Conservation (phyloP, 2,888 invertebrate genomes). For the Eupeodes luniger region DNA sequence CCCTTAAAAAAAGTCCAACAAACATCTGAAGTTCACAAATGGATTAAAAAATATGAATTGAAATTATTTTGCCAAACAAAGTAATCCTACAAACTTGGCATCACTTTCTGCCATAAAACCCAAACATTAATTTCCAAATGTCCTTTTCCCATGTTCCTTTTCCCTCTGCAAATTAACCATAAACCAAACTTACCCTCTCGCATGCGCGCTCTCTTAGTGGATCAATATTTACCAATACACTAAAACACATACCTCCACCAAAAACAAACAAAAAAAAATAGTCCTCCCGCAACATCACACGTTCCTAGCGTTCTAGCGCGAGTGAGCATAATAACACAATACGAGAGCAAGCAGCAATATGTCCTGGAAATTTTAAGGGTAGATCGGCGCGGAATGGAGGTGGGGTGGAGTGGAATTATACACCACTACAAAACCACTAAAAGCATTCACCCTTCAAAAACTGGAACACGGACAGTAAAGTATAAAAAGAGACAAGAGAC, state of each 20-base stretch:
- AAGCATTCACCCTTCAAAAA: slow-evolving; percentile 44
- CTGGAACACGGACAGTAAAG: slow-evolving; percentile 46
- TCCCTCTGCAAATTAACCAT: slow-evolving; percentile 30
- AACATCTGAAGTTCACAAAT: no score
- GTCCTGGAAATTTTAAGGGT: slow-evolving; percentile 62
- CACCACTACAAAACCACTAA: background rate
- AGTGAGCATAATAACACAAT: background rate
- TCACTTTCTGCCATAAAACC: slow-evolving; percentile 25
- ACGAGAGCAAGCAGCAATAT: background rate
- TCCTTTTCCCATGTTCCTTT: background rate
- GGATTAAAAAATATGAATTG: no score
- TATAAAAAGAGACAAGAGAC: background rate
- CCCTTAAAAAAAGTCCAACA: no score
- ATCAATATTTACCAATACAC: slow-evolving; percentile 57
- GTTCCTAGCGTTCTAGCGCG: no score
- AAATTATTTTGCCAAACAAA: background rate
- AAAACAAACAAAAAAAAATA: background rate
- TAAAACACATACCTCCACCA: slow-evolving; percentile 7
- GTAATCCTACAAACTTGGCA: slow-evolving; percentile 37
- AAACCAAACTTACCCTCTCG: slow-evolving; percentile 37
- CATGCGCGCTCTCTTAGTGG: slow-evolving; percentile 66
- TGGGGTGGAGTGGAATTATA: no score
- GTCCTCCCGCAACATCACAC: background rate
- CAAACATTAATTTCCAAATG: slow-evolving; percentile 11
- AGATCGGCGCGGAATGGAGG: no score